A percentile compares a stretch with the other conserved stretches of the same genome.
phyloP scores from a whole-genome alignment of 2,113 vertebrate genomes.

The Pollimyrus isidori region DNA sequence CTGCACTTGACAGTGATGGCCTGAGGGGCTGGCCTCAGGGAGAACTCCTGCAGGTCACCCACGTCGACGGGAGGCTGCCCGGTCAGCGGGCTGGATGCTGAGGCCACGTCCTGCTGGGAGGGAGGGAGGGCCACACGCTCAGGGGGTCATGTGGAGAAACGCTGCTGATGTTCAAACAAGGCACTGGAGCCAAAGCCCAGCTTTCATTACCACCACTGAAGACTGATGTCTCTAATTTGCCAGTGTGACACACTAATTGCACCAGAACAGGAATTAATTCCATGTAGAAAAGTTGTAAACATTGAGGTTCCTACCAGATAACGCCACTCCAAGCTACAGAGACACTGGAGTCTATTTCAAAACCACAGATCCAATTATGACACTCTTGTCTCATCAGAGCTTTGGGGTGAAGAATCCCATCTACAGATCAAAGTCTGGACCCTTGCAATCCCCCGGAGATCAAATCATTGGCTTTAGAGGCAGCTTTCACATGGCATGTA shows the following conservation, averaged over 20 bases:
- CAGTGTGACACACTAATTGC: no score
- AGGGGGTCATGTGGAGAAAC: background rate
- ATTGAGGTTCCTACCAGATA: background rate
- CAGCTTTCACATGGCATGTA: background rate
- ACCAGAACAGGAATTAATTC: background rate
- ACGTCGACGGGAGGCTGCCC: slow-evolving; percentile 76
- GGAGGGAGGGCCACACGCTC: no score
- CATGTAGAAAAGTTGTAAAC: background rate
- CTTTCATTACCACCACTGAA: background rate
- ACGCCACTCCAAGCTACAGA: background rate
- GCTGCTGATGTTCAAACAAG: background rate
- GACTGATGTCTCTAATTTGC: background rate
- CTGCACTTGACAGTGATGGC: slow-evolving; percentile 90
- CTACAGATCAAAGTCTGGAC: background rate
- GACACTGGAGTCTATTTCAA: background rate
- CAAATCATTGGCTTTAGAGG: background rate
- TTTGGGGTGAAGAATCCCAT: background rate
- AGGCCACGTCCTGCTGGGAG: slow-evolving; percentile 75
- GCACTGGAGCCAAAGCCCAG: background rate
- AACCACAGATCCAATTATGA: background rate
- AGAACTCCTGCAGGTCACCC: slow-evolving; percentile 93
- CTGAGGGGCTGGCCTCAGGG: slow-evolving; percentile 82
- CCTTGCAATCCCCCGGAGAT: background rate
- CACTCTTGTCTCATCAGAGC: background rate
- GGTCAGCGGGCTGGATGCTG: slow-evolving; percentile 77